Conservation (phyloP, 2,113 vertebrate species). For the Mugil cephalus region DNA sequence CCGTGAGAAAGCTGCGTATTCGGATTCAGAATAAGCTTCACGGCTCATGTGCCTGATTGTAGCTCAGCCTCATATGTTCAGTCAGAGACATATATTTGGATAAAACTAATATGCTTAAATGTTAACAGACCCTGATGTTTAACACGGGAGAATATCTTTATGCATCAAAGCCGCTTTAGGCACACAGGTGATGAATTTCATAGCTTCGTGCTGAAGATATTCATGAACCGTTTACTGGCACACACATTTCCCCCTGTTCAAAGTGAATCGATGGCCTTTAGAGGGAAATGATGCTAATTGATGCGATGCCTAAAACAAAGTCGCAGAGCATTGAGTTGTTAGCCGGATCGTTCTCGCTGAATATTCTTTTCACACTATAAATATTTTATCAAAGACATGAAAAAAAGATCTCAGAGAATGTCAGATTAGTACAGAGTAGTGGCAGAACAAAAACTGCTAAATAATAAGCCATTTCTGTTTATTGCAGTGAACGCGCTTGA, state of each 20-base stretch:
- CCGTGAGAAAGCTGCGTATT: constrained; percentile 12
- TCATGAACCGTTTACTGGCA: constrained; percentile 36
- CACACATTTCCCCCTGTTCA: constrained; percentile 31
- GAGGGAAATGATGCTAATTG: constrained; percentile 37
- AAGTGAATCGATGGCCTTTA: constrained; percentile 49
- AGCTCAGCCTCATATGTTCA: constrained; percentile 5
- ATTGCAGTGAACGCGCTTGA: constrained; percentile 20
- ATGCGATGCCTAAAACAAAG: constrained; percentile 56
- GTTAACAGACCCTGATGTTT: constrained; percentile 22
- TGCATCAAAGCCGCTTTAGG: constrained; percentile 28
- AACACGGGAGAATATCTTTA: not conserved
- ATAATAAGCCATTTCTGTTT: constrained; percentile 25
- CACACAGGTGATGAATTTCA: constrained; percentile 41
- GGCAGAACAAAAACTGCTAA: constrained; percentile 36
- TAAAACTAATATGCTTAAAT: constrained; percentile 3
- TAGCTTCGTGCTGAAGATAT: constrained; percentile 1
- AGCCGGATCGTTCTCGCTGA: constrained; percentile 31
- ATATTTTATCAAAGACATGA: constrained; percentile 50
- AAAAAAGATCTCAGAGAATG: constrained; percentile 35
- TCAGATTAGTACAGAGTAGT: constrained; percentile 45
- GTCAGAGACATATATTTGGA: constrained; percentile 18
- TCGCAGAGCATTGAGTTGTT: constrained; percentile 21
- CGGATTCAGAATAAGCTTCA: constrained; percentile 22
- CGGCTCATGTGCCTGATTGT: constrained; percentile 9
- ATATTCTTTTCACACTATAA: constrained; percentile 38